Conservation (phyloP, 2,113 vertebrate genomes). For the Nesoenas mayeri region DNA sequence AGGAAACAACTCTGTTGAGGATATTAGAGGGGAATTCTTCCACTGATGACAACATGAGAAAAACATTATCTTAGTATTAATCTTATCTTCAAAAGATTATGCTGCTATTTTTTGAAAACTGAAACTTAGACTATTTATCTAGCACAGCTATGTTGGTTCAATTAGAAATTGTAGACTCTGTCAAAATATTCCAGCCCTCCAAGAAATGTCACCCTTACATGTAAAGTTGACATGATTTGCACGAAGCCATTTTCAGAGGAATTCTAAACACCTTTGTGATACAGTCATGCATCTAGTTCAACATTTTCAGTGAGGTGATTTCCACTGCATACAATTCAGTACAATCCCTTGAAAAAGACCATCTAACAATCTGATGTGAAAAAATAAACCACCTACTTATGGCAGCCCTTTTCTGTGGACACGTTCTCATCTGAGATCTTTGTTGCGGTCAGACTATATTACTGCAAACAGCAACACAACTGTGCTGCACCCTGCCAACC, state of each 20-base stretch:
- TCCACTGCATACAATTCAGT: background rate
- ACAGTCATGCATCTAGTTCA: background rate
- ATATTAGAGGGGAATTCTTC: conserved; percentile 63
- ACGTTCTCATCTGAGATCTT: conserved; percentile 16
- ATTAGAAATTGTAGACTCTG: background rate
- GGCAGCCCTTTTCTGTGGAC: background rate
- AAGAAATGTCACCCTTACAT: background rate
- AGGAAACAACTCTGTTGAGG: conserved; percentile 40
- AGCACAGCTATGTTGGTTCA: background rate
- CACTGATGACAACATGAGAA: conserved; percentile 64
- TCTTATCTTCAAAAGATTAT: conserved; percentile 45
- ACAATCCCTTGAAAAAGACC: background rate
- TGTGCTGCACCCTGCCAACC: background rate
- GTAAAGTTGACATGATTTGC: background rate
- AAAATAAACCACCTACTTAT: conserved; percentile 8
- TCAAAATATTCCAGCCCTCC: background rate
- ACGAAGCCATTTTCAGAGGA: background rate
- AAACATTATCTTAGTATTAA: conserved; percentile 53
- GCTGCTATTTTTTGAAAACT: conserved; percentile 39
- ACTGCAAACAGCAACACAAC: background rate
- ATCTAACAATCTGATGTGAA: background rate
- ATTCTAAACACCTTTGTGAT: background rate
- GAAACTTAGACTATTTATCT: background rate
- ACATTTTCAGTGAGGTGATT: background rate
- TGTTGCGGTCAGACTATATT: background rate